Evolutionary conservation across 1,140 invertebrate genomes (phyloP).

Genomic region (Hycleus phaleratus): DNA sequence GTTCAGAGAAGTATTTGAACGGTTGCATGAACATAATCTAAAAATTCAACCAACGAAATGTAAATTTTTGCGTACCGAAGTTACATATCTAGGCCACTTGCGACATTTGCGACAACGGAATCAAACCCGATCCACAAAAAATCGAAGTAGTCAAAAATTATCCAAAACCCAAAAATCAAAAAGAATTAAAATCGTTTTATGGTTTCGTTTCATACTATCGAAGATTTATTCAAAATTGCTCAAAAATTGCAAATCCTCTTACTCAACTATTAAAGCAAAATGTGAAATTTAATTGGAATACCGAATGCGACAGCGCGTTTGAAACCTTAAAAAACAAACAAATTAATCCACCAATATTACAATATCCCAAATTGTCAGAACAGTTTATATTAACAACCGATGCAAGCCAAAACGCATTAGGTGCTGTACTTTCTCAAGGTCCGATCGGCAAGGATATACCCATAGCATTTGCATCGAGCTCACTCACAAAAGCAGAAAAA

Average conservation of each 20-base stretch:
- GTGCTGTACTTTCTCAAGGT: not conserved
- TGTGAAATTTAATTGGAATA: slow-evolving; percentile 21
- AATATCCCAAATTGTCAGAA: not conserved
- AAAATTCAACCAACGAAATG: no score
- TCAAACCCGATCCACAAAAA: slow-evolving; percentile 39
- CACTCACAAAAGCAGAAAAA: not conserved
- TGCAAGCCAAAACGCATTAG: not conserved
- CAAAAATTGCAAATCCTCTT: slow-evolving; percentile 32
- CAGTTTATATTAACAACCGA: slow-evolving; percentile 1
- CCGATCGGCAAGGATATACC: not conserved
- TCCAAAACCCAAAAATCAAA: slow-evolving; percentile 19
- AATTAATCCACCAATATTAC: slow-evolving; percentile 20
- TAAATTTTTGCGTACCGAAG: no score
- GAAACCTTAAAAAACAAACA: slow-evolving; percentile 26
- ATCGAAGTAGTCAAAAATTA: slow-evolving; percentile 33
- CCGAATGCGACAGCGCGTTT: slow-evolving; percentile 20
- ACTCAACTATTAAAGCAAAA: slow-evolving; percentile 31
- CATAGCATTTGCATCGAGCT: not conserved
- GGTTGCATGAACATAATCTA: no score
- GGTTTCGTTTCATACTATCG: slow-evolving; percentile 33
- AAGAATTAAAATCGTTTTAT: slow-evolving; percentile 38
- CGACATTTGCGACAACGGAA: slow-evolving; percentile 35
- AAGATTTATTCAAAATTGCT: slow-evolving; percentile 29
- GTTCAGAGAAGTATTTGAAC: no score
- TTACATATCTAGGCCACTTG: no score